Evolutionary conservation across 2,113 vertebrate genomes (phyloP), one percentile per base, ranked within the genome.

Genomic region (Drymodes brunneopygia): DNA sequence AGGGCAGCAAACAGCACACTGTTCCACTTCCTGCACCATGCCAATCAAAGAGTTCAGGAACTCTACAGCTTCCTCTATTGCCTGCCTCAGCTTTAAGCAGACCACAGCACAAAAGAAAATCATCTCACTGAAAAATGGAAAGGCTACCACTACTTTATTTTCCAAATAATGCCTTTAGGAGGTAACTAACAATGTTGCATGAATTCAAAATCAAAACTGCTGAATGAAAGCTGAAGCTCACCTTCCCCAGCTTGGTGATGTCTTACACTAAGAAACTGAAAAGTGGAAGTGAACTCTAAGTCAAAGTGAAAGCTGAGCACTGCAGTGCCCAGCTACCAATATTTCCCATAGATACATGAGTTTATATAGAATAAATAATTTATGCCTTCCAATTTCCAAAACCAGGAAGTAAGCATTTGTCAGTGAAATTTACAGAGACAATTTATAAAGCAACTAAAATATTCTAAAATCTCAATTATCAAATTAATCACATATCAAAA

Each of bases 11-110:
- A 89, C 60, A 94, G 82, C 61, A 61, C 22, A 6, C 45, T 94
- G 92, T 64, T 88, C 62, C 38, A 58, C 80, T 97, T 98, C 97
- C 98, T 96, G 96, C 48, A 70, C 17, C 1, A 1, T 25, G 31
- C 56, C 92, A 95, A 79, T 35, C 4, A 31, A 92, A 93, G 88
- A 47, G n/a, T 88, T 95, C 81, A 50, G 96, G 96, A 97, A 97
- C 96, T 97, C 95, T 81, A 96, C 36, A 23, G 92, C 94, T 98
- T 98, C 98, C 97, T 97, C 92, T 96, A 97, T 92, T 19, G 56
- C 83, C 82, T 94, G 93, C 84, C 88, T 90, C 83, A 89, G 58
- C 79, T 95, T 94, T 81, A 93, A 97, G 79, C 21, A 70, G 35
- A 77, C 10, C 8, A 11, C 1, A 2, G 57, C 14, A 67, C 79